Evolutionary conservation across 2,113 vertebrate genomes (phyloP), one percentile per base, ranked within the genome.

Genomic region (Engraulis encrasicolus): DNA sequence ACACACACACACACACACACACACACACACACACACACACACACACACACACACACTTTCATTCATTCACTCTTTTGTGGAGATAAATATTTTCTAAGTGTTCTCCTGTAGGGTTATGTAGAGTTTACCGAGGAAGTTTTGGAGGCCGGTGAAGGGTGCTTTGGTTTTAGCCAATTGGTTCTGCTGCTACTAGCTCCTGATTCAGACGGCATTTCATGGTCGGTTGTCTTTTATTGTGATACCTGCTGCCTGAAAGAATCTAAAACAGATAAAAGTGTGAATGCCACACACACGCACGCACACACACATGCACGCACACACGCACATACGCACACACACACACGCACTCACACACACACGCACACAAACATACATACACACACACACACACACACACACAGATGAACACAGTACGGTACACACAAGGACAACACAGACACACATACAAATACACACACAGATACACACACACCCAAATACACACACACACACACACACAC

Each of bases 151-250:
- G 6, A 9, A 92, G 90, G 88, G 86, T 90, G 83, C 88, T 90
- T 91, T 90, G 87, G 82, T 83, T 84, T 91, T 85, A 91, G 86
- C 87, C 89, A 27, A 85, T 91, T 85, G 88, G 88, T 92, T 92
- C 90, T 85, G 84, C 79, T 82, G 84, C 77, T 78, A 34, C 71
- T 58, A 87, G 82, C 82, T 74, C 23, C 87, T 86, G 50, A 36
- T 86, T 86, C 84, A 2, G 15, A 1, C 18, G 19, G 85, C 79
- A 79, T 86, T 87, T 85, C 88, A 86, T 78, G 84, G 82, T 81
- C 49, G 0, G 31, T 82, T 77, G 81, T 86, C 81, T 85, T 84
- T 0, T 86, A 84, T 79, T 79, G 78, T 84, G 66, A 54, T 27
- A 18, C 45, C 84, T 87, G 61, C 78, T 45, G 40, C 78, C n/a